These are phyloP conservation scores for Cheilosia vulpina DNA, from an alignment of 2,888 invertebrate genomes.

Conservation along the genomic window DNA sequence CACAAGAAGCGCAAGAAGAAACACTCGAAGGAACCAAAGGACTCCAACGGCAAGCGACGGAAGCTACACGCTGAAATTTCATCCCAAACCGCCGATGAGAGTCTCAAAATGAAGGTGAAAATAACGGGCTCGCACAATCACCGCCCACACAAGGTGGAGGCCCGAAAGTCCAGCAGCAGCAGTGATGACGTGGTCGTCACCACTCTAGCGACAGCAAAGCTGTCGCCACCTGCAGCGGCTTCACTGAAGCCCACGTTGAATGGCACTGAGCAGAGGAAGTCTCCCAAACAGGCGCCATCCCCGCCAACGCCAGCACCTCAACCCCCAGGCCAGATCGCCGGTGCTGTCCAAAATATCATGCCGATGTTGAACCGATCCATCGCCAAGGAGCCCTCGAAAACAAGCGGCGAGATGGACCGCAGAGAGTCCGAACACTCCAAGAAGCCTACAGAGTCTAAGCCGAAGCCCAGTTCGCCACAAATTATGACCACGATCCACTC, in stretches of 20 bases:
- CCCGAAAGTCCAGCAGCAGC: conserved; percentile 57
- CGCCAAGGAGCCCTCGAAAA: conserved; percentile 79
- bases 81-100: conserved; percentile 83
- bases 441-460: conserved; percentile 47
- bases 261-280: conserved; percentile 54
- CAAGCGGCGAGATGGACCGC: conserved; percentile 77
- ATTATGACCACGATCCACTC: conserved; percentile 62
- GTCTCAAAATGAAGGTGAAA: conserved; percentile 85
- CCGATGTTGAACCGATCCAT: conserved; percentile 77
- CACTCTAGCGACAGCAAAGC: conserved; percentile 72
- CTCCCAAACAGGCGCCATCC: conserved; percentile 33
- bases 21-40: conserved; percentile 85
- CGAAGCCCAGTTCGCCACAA: conserved; percentile 37
- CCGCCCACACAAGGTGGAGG: conserved; percentile 79
- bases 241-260: conserved; percentile 49
- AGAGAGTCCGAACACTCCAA: conserved; percentile 41
- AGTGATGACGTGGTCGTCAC: conserved; percentile 78
- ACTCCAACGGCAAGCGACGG: conserved; percentile 83
- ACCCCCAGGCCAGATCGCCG: background rate
- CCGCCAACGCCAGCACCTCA: conserved; percentile 22
- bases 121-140: conserved; percentile 81
- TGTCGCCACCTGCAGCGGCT: conserved; percentile 21
- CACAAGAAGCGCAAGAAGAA: conserved; percentile 86
- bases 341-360: conserved; percentile 64
- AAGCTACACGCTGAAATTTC: conserved; percentile 86